Percentiles rank a stretch among this genome's conserved stretches.
Conservation (phyloP, 1,140 invertebrate genomes). For the Antheraea pernyi region DNA sequence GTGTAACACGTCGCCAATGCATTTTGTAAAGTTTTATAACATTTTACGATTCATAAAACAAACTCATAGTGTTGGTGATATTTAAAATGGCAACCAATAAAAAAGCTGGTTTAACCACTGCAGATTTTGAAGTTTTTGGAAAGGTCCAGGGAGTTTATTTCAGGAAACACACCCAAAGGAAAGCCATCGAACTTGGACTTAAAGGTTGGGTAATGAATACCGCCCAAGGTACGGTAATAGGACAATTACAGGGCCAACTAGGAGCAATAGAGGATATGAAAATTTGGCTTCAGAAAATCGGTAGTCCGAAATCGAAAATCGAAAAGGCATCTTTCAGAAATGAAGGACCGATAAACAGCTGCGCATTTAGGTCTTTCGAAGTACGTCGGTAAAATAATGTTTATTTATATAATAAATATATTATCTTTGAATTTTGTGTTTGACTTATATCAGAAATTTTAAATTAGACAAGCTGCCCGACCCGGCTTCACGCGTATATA, state of each 20-base stretch:
- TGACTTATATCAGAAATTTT: too few species aligned
- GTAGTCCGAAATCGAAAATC: constrained; percentile 83
- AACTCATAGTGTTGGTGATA: neutral
- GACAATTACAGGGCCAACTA: constrained; percentile 81
- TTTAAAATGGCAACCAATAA: constrained; percentile 40
- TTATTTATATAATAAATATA: constrained; percentile 16
- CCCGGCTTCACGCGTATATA: too few species aligned
- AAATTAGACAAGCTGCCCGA: too few species aligned
- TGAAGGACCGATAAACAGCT: constrained; percentile 50
- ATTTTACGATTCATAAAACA: neutral
- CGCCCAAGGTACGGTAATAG: constrained; percentile 81
- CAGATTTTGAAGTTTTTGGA: constrained; percentile 80
- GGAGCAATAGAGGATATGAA: constrained; percentile 81
- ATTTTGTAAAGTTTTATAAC: neutral
- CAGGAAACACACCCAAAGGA: constrained; percentile 81
- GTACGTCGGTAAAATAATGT: constrained; percentile 48
- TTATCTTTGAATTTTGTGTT: neutral
- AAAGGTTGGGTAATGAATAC: constrained; percentile 86
- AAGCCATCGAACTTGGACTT: constrained; percentile 79
- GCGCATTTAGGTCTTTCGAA: constrained; percentile 58
- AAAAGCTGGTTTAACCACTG: constrained; percentile 37
- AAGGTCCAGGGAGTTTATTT: constrained; percentile 81
- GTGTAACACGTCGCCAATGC: constrained; percentile 7
- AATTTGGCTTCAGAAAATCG: constrained; percentile 80
- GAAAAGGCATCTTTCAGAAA: constrained; percentile 81